Percentiles rank a stretch among this genome's conserved stretches.
Evolutionary conservation across 2,888 invertebrate species (phyloP).

Genomic region (Dicranocentrus wangi): DNA sequence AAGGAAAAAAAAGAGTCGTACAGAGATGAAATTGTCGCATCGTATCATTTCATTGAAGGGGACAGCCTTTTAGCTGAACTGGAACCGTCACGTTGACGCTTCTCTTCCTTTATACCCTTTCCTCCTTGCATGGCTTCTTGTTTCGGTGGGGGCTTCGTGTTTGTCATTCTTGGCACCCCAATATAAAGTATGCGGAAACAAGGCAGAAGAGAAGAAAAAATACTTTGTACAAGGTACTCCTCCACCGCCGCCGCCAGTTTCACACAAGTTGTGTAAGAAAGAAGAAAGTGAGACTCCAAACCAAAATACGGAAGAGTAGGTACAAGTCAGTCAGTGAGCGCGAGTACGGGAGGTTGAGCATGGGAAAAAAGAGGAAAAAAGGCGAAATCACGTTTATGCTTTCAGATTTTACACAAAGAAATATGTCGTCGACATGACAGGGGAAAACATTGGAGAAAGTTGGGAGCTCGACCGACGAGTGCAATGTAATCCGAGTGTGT

Average conservation of each 20-base stretch:
- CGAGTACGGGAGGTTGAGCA: constrained; percentile 4
- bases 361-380: constrained; percentile 25
- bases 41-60: constrained; percentile 53
- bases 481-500: neutral
- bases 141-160: constrained; percentile 36
- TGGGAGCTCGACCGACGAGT: neutral
- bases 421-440: constrained; percentile 49
- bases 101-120: constrained; percentile 42
- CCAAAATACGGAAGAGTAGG: constrained; percentile 39
- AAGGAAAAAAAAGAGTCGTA: constrained; percentile 42
- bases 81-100: constrained; percentile 64
- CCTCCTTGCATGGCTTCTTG: constrained; percentile 25
- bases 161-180: constrained; percentile 40
- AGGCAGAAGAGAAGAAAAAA: constrained; percentile 18
- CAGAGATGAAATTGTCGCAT: constrained; percentile 62
- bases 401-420: constrained; percentile 53
- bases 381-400: constrained; percentile 51
- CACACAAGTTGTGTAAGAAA: neutral
- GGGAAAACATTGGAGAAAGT: constrained; percentile 48
- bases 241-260: too few relatives aligned
- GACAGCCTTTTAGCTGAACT: constrained; percentile 58
- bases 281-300: neutral
- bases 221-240: too few relatives aligned
- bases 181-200: neutral
- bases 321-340: neutral